A percentile compares a stretch with the other conserved stretches of the same genome.
Evolutionary conservation across 37 sponge, comb jelly and placozoan genomes (phyloP).

Genomic region (Chondrilla cf. caribensis): DNA sequence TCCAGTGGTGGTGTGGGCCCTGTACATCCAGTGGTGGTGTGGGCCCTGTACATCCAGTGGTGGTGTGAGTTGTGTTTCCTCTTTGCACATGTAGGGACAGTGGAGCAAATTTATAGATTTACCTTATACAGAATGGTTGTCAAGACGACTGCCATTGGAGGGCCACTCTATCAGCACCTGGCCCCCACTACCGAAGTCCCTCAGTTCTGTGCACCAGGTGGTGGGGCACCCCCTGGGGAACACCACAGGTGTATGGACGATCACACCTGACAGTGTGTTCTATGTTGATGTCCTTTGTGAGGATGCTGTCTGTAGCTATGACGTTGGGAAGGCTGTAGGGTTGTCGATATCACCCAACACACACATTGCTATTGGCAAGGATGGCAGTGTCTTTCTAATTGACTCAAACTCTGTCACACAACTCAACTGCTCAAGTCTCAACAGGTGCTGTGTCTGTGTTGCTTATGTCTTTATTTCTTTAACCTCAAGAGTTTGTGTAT

Average conservation of each 20-base stretch:
- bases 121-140: slow-evolving; percentile 81
- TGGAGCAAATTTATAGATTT: slow-evolving; percentile 34
- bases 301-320: slow-evolving; percentile 26
- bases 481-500: too few species aligned
- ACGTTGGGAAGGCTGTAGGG: slow-evolving; percentile 29
- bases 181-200: slow-evolving; percentile 49
- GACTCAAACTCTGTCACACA: slow-evolving; percentile 41
- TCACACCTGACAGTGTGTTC: slow-evolving; percentile 29
- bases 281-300: slow-evolving; percentile 37
- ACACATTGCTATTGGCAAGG: slow-evolving; percentile 1
- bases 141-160: slow-evolving; percentile 59
- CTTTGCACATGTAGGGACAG: slow-evolving; percentile 5
- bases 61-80: too few species aligned
- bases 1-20: too few species aligned
- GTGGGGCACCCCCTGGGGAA: slow-evolving; percentile 23
- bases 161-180: slow-evolving; percentile 50
- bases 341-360: slow-evolving; percentile 17
- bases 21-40: too few species aligned
- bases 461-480: too few species aligned
- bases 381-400: slow-evolving; percentile 35
- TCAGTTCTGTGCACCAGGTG: slow-evolving; percentile 46
- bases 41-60: too few species aligned
- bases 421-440: slow-evolving; percentile 52
- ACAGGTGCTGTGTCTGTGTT: too few species aligned
- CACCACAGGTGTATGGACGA: slow-evolving; percentile 46